These are phyloP conservation scores for Macrosiphum euphorbiae DNA, from an alignment of 2,888 invertebrate species.

Conservation along the genomic window DNA sequence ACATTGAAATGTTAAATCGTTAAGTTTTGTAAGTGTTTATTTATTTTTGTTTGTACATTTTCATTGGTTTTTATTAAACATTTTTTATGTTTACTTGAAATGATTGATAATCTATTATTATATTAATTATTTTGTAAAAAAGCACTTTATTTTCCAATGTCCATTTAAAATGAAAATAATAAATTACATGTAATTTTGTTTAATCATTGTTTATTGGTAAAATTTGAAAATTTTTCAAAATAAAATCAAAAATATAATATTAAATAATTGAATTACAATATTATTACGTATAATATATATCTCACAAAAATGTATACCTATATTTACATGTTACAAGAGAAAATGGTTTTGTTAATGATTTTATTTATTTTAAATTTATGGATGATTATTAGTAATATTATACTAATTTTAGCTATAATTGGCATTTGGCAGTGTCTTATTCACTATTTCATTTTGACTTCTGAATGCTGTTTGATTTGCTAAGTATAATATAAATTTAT, in stretches of 20 bases:
- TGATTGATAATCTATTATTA: conserved; percentile 45
- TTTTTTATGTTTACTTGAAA: conserved; percentile 34
- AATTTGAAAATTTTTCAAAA: background rate
- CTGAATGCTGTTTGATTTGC: background rate
- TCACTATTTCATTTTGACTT: background rate
- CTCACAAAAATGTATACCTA: background rate
- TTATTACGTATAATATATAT: background rate
- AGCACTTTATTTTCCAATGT: conserved; percentile 27
- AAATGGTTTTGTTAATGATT: background rate
- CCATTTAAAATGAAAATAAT: conserved; percentile 44
- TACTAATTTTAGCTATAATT: background rate
- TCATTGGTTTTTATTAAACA: conserved; percentile 59
- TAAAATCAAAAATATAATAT: conserved; percentile 2
- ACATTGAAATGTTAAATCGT: conserved; percentile 59
- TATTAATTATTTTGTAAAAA: conserved; percentile 49
- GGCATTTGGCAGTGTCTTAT: background rate
- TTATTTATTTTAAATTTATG: background rate
- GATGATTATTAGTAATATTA: background rate
- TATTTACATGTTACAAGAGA: background rate
- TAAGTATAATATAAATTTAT: background rate
- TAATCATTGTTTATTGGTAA: conserved; percentile 55
- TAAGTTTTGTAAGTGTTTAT: conserved; percentile 64
- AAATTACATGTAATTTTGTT: conserved; percentile 53
- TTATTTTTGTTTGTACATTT: conserved; percentile 63
- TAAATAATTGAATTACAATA: background rate